Base-by-base conservation (phyloP, 2,888 invertebrate species). In the Slavum lentiscoides region DNA sequence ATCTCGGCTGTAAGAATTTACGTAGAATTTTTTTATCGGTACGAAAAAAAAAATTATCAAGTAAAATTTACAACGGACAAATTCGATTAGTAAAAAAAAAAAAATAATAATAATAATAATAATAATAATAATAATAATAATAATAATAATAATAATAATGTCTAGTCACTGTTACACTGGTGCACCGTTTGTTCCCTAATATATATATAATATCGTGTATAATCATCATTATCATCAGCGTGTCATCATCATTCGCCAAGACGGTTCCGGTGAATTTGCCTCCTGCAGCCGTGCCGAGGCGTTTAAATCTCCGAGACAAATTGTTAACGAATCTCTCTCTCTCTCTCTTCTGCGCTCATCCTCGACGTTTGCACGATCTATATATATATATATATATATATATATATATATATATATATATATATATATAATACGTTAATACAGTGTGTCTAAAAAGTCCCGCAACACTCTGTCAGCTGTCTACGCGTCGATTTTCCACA, bases 211-310 rank as follows among this genome's bases (percentile, higher is more conserved):
- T 49, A 15, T 49, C 49, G 49, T 49, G 19, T 67, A 19, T 21
- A 53, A 55, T 58, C 58, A 17, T 72, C 21, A 23, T 72, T n/a
- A 39, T 72, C 7, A 53, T 74, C n/a, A 66, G 53, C 62, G 5
- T n/a, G n/a, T 55, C 39, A 23, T 58, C 30, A 59, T 30, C 75
- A 30, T 67, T 67, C 58, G 68, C 43, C 68, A 68, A 23, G 9
- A 68, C 43, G 58, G 75, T 75, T 75, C 58, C 67, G 75, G 75
- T 75, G 39, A 58, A 64, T 74, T 74, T 30, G 30, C 43, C n/a
- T 6, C 68, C 17, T 19, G 55, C 6, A 58, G 19, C 49, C 49
- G 49, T 61, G 39, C 15, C 23, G 8, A 59, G 49, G 70, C 43
- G 49, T 77, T 73, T 11, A 58, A 58, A 39, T 73, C 30, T 61